Evolutionary conservation across 2,797 vertebrate species (phyloP).

Genomic region (Basileuterus tristriatus): DNA sequence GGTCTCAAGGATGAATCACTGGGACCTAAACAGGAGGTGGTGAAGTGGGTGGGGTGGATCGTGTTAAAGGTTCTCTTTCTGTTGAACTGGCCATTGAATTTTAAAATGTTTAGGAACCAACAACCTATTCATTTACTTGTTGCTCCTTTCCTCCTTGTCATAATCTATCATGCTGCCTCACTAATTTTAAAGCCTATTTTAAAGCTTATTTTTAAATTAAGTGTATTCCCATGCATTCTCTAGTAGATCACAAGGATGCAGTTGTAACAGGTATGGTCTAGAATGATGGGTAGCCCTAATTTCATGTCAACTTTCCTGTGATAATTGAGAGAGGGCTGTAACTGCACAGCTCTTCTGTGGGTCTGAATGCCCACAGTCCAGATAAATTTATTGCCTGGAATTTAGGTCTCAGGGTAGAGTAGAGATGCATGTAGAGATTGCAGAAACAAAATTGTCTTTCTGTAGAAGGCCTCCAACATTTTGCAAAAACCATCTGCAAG

Average conservation of each 20-base stretch:
- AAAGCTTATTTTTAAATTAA: neutral
- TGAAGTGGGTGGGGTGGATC: neutral
- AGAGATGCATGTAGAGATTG: neutral
- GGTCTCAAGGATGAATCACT: constrained; percentile 22
- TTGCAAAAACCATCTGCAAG: constrained; percentile 10
- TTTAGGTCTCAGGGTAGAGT: neutral
- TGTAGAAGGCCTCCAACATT: neutral
- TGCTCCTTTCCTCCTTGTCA: neutral
- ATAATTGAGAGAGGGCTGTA: neutral
- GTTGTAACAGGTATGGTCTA: neutral
- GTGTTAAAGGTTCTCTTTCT: constrained; percentile 29
- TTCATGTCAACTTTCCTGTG: neutral
- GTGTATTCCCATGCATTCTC: neutral
- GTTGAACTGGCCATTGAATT: neutral
- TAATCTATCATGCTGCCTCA: neutral
- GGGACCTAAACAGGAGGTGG: constrained; percentile 18
- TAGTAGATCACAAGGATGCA: neutral
- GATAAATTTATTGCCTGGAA: neutral
- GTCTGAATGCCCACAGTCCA: neutral
- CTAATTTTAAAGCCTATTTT: neutral
- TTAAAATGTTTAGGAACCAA: constrained; percentile 9
- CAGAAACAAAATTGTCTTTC: neutral
- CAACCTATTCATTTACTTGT: neutral
- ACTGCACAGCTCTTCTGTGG: neutral
- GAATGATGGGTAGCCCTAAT: neutral